Evolutionary conservation across 2,797 vertebrate genomes (phyloP), one percentile per base, ranked within the genome.

Genomic region (Taenioides sp.): DNA sequence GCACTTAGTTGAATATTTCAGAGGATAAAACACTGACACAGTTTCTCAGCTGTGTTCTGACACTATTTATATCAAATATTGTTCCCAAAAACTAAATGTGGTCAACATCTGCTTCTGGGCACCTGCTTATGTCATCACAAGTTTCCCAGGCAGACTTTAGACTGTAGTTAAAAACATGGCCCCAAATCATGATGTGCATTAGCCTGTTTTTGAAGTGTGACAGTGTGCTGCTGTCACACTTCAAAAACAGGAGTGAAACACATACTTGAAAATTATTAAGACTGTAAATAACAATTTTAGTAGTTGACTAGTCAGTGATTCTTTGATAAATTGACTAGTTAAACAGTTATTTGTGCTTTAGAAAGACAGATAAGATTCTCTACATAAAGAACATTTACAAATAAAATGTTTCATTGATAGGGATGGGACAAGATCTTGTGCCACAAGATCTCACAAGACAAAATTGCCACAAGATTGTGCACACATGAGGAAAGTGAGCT

Each of bases 1-100:
- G 65, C 71, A 73, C 71, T 80, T 11, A 80, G 81, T 76, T 84
- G 76, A 75, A 79, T 72, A 77, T 62, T 66, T 65, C 77, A 67
- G 50, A 61, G 49, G 66, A 73, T 67, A 68, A 76, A 81, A 80
- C 37, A 66, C 64, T 20, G 16, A 63, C 70, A 80, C 40, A 69
- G 52, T 73, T 76, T 62, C 74, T 60, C 75, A 73, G 75, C 85
- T 78, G 81, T 54, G 40, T 58, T 71, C 68, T 28, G 52, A 47
- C n/a, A 70, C 76, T 74, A 63, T 82, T 84, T 75, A 66, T 76
- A 80, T 66, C 70, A 59, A 65, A 69, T 73, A 74, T n/a, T 70
- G 49, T 50, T 31, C 25, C 47, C 34, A 12, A 17, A 37, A 78
- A 78, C 61, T 58, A 23, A 18, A 27, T 69, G 22, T 69, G 67